Evolutionary conservation across 2,113 vertebrate species (phyloP).

Genomic region (Heliornis fulica): DNA sequence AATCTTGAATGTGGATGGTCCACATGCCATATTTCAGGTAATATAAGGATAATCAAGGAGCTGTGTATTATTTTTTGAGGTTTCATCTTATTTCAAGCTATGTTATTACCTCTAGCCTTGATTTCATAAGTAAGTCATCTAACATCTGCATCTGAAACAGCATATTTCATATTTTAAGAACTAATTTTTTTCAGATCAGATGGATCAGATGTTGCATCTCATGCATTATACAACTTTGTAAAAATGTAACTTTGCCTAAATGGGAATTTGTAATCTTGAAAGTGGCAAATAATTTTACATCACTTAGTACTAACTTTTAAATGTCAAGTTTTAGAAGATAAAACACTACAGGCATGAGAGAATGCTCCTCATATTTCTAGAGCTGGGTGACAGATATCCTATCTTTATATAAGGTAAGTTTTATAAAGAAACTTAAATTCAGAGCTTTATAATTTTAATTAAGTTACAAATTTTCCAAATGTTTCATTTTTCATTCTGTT

Average conservation of each 20-base stretch:
- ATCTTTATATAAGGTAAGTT: background rate
- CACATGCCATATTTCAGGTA: fast-evolving
- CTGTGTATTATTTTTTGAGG: background rate
- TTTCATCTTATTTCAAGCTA: background rate
- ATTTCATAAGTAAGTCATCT: background rate
- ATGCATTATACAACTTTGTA: background rate
- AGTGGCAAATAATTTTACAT: background rate
- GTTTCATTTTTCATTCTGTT: background rate
- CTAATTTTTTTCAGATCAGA: too few relatives aligned
- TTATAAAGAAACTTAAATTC: background rate
- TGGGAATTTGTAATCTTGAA: background rate
- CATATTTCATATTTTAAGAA: background rate
- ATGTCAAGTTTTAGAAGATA: background rate
- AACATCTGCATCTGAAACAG: background rate
- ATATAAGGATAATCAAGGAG: background rate
- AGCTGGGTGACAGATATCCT: background rate
- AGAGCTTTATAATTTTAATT: background rate
- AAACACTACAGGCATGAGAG: background rate
- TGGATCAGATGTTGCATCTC: background rate
- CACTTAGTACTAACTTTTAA: background rate
- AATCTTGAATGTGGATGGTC: background rate
- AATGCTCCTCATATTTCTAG: background rate
- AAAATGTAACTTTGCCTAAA: background rate
- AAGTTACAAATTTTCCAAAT: background rate
- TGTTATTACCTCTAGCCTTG: background rate